Base-by-base conservation (phyloP, 2,797 vertebrate species). In the Helostoma temminkii region DNA sequence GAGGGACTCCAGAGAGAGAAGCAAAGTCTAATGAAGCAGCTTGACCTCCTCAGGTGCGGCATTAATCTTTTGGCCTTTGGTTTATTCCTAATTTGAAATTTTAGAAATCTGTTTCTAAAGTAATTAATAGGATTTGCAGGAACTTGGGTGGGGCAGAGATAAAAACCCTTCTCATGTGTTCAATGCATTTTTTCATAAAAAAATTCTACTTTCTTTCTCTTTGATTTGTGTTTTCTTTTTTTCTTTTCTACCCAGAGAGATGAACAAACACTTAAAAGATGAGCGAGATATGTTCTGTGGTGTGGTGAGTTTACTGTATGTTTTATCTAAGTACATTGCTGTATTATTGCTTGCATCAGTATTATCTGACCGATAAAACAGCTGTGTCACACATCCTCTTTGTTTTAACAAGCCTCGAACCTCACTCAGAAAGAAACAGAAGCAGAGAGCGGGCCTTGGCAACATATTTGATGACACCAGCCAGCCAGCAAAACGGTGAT, bases 261-360 rank as follows among this genome's bases (percentile, higher is more conserved):
- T 96, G 91, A 98, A 98, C 90, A 98, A 97, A 75, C 93, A 96
- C 75, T 92, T 99, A 61, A 95, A 91, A 83, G 96, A 98, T 61
- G 96, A 98, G 80, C 88, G 85, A 45, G 96, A 98, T 78, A 91
- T 96, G 34, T 86, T 85, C 87, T 91, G 93, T 34, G 93, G 95
- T 30, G 92, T 95, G 88, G 97, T 98, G 91, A 91, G 81, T 83
- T 49, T 19, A 19, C 15, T n/a, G n/a, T n/a, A n/a, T n/a, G 2
- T 50, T 37, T 36, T 0, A 48, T 54, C 30, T 22, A 12, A 46
- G 0, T 24, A 6, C 28, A 46, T 14, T 55, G 43, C 61, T 16
- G 26, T 46, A 25, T 24, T 39, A 18, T 28, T n/a, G n/a, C 16
- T 71, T 12, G 48, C n/a, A 9, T 34, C n/a, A 6, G 24, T 6